These are phyloP conservation scores for Eira barbara DNA, from an alignment of 2,113 vertebrate species.

Conservation along the genomic window DNA sequence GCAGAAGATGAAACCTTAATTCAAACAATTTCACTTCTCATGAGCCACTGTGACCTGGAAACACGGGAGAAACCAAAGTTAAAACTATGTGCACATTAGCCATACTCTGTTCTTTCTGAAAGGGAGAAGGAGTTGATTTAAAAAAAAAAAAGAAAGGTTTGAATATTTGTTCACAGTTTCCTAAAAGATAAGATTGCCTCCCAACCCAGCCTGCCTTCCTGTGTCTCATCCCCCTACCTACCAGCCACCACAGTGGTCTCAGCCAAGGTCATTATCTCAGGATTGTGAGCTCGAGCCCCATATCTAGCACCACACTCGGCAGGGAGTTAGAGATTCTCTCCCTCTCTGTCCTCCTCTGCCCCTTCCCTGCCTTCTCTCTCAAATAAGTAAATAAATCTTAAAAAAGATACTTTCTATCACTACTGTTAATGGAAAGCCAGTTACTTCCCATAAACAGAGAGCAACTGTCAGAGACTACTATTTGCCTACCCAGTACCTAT, in stretches of 20 bases:
- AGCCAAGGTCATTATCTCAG: not conserved
- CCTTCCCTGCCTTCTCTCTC: not conserved
- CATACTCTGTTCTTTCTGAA: not conserved
- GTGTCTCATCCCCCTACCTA: not conserved
- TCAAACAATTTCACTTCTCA: slow-evolving; percentile 1
- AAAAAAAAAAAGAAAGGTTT: not conserved
- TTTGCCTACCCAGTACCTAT: too few relatives aligned
- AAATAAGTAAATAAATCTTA: not conserved
- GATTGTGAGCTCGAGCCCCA: not conserved
- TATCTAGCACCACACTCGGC: not conserved
- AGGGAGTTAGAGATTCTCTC: not conserved
- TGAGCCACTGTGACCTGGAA: not conserved
- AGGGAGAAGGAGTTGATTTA: not conserved
- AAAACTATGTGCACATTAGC: not conserved
- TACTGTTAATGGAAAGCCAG: not conserved
- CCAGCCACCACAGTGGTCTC: not conserved
- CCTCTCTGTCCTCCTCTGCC: not conserved
- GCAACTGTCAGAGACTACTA: not conserved
- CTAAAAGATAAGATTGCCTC: fast-evolving
- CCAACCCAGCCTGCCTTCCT: not conserved
- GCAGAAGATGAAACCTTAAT: not conserved
- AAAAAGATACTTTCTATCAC: not conserved
- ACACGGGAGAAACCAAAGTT: not conserved
- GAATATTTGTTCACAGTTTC: not conserved
- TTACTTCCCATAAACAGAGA: not conserved